Percentiles rank a stretch among this genome's conserved stretches.
Evolutionary conservation across 2,797 vertebrate species (phyloP).

Genomic region (Falco biarmicus): DNA sequence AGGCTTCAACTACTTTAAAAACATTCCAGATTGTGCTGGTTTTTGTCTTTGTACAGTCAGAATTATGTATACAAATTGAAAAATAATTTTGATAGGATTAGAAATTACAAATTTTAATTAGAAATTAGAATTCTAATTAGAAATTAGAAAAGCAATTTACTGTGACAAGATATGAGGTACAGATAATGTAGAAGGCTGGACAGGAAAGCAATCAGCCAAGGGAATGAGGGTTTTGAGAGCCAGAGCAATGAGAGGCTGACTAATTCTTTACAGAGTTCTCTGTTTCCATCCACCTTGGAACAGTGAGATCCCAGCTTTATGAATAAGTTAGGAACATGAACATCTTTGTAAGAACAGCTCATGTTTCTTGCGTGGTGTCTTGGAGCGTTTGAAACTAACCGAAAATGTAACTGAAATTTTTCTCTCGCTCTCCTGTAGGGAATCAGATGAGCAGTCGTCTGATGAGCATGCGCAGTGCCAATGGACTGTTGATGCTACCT

Average conservation of each 20-base stretch:
- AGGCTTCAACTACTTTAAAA: not conserved
- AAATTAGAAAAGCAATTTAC: not conserved
- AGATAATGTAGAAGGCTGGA: not conserved
- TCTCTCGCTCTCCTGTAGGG: slow-evolving; percentile 77
- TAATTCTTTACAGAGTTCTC: not conserved
- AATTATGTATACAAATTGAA: not conserved
- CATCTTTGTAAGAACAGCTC: not conserved
- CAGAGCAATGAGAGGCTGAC: not conserved
- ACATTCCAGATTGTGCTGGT: not conserved
- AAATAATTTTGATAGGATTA: not conserved
- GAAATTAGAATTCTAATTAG: no score
- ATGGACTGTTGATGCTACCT: slow-evolving; percentile 98
- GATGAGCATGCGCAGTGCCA: slow-evolving; percentile 99
- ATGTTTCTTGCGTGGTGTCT: rapidly evolving
- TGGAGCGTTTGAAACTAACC: not conserved
- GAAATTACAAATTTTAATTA: not conserved
- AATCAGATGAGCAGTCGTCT: slow-evolving; percentile 99
- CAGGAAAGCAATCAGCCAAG: not conserved
- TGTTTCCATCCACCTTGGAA: not conserved
- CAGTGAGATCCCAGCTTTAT: not conserved
- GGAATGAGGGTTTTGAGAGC: not conserved
- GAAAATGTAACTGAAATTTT: slow-evolving; percentile 6
- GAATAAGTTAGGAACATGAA: not conserved
- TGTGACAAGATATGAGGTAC: not conserved
- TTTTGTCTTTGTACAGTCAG: not conserved